These are phyloP conservation scores for Bombus impatiens DNA, from an alignment of 1,140 invertebrate genomes.

Conservation along the genomic window DNA sequence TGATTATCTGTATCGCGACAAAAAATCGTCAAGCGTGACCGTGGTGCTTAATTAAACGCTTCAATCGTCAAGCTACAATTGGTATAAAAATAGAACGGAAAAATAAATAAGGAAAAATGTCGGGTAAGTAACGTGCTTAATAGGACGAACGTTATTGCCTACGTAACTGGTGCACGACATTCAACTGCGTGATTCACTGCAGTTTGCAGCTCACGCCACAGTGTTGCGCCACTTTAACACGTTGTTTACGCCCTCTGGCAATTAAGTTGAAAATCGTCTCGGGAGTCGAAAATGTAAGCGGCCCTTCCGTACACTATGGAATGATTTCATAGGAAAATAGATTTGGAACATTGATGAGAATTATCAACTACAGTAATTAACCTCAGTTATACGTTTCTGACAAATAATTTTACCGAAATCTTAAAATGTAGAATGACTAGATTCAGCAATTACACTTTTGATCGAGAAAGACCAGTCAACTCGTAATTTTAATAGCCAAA, in stretches of 20 bases:
- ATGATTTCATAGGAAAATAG: too few species aligned
- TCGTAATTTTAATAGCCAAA: too few species aligned
- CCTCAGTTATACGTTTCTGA: too few species aligned
- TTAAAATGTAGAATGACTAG: too few species aligned
- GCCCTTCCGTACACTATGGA: too few species aligned
- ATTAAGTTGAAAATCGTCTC: not conserved
- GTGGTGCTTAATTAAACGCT: not conserved
- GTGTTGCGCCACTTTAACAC: not conserved
- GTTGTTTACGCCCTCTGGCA: not conserved
- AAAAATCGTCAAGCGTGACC: not conserved
- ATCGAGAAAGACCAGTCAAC: too few species aligned
- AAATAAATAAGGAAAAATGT: not conserved
- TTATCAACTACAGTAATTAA: too few species aligned
- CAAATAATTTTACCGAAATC: too few species aligned
- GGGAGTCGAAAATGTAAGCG: not conserved
- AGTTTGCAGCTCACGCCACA: not conserved
- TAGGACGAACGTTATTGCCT: not conserved
- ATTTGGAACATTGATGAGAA: too few species aligned
- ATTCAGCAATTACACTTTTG: too few species aligned
- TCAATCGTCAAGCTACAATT: not conserved
- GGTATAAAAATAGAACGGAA: not conserved
- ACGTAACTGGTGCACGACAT: not conserved
- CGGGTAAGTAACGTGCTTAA: not conserved
- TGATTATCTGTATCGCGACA: not conserved
- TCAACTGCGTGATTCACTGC: not conserved